Conservation (phyloP, 2,797 vertebrate genomes). For the Loris lydekkerianus region DNA sequence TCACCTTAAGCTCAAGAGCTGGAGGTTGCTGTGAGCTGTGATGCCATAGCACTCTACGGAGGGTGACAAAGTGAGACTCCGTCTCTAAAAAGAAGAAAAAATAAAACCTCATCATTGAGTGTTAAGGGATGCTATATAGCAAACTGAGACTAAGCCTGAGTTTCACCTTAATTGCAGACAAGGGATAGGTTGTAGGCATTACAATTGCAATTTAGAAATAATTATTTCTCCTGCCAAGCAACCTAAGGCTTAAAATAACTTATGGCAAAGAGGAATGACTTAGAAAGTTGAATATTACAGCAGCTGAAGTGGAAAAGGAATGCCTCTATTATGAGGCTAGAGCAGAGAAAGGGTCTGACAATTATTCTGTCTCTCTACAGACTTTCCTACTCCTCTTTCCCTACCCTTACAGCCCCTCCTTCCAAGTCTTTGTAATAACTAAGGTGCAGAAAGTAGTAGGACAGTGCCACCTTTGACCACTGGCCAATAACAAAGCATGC, state of each 20-base stretch:
- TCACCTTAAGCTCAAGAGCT: too few relatives aligned
- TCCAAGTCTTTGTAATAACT: slow-evolving; percentile 19
- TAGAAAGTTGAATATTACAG: neutral
- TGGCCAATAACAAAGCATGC: slow-evolving; percentile 24
- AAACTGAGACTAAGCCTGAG: neutral
- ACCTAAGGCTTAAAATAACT: slow-evolving; percentile 64
- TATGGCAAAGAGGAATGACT: slow-evolving; percentile 48
- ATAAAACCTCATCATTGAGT: slow-evolving; percentile 6
- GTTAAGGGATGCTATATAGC: slow-evolving; percentile 5
- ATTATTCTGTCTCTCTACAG: neutral
- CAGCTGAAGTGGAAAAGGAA: neutral
- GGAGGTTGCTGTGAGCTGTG: too few relatives aligned
- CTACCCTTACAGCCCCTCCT: neutral
- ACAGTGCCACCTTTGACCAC: slow-evolving; percentile 21
- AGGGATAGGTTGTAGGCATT: slow-evolving; percentile 35
- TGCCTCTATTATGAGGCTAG: neutral
- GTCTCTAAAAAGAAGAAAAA: too few relatives aligned
- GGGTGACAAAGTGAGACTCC: too few relatives aligned
- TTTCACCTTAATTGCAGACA: slow-evolving; percentile 57
- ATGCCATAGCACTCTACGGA: too few relatives aligned
- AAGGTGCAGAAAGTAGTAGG: slow-evolving; percentile 29
- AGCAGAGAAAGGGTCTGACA: neutral
- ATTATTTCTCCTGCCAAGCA: slow-evolving; percentile 51
- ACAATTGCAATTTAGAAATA: slow-evolving; percentile 58
- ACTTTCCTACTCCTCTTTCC: neutral